phyloP scores from a whole-genome alignment of 2,797 vertebrate species.

The Nasua narica region DNA sequence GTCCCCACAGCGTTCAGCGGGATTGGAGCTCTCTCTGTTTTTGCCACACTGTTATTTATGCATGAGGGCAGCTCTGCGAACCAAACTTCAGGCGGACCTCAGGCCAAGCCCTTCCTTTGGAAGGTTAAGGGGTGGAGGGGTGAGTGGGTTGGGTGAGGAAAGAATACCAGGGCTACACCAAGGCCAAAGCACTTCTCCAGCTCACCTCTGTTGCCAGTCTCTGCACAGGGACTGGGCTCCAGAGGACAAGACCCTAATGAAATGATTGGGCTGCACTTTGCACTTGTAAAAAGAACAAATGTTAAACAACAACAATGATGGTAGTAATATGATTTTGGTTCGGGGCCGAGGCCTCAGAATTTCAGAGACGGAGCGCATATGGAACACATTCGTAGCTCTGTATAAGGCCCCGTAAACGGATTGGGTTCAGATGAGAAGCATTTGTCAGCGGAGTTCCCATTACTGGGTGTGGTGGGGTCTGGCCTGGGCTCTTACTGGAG shows the following conservation, averaged over 20 bases:
- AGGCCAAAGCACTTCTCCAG: neutral
- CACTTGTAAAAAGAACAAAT: conserved; percentile 26
- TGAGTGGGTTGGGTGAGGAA: neutral
- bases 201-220: conserved; percentile 3
- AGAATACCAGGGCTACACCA: neutral
- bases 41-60: neutral
- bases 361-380: neutral
- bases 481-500: neutral
- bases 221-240: neutral
- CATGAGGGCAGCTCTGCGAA: neutral
- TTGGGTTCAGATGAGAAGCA: conserved; percentile 61
- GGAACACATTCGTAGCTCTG: conserved; percentile 42
- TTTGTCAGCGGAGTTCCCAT: conserved; percentile 45
- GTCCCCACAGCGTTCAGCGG: neutral
- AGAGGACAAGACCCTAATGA: neutral
- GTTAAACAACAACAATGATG: conserved; percentile 36
- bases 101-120: neutral
- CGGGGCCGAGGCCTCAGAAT: neutral
- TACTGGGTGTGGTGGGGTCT: conserved; percentile 32
- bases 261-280: neutral
- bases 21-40: neutral
- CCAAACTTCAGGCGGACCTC: neutral
- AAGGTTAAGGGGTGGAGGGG: neutral
- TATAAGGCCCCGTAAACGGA: conserved; percentile 42
- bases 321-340: conserved; percentile 32